These are phyloP conservation scores for Ellobius talpinus DNA, from an alignment of 2,113 vertebrate genomes.

Conservation along the genomic window DNA sequence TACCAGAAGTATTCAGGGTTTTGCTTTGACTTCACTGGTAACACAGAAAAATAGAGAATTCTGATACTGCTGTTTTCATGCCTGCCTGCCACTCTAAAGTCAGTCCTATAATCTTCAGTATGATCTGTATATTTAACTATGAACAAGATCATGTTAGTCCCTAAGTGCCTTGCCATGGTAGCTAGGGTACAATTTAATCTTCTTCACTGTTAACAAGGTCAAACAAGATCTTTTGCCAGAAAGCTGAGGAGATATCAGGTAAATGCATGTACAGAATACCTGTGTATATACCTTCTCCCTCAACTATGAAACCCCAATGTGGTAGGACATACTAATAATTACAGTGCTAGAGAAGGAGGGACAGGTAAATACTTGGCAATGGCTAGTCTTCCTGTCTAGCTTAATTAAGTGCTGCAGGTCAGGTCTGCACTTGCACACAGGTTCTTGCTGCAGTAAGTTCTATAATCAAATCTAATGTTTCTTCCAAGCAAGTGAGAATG, in stretches of 20 bases:
- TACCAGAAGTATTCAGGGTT: not conserved
- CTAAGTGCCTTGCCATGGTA: not conserved
- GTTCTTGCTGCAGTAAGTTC: not conserved
- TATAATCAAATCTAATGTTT: not conserved
- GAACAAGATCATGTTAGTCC: not conserved
- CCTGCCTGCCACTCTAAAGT: not conserved
- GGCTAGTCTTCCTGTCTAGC: not conserved
- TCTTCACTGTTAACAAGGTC: not conserved
- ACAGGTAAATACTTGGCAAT: not conserved
- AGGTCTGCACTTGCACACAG: not conserved
- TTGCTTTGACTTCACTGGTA: not conserved
- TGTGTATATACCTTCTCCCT: not conserved
- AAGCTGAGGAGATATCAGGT: no score
- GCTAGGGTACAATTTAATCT: not conserved
- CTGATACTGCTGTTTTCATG: not conserved
- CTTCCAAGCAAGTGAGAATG: not conserved
- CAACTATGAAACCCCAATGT: not conserved
- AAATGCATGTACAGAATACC: not conserved
- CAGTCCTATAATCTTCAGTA: not conserved
- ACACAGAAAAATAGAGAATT: not conserved
- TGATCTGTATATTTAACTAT: not conserved
- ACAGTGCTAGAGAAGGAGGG: not conserved
- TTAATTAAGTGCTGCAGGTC: not conserved
- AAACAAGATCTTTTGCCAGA: not conserved
- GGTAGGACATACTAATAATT: not conserved